These are phyloP conservation scores for Chelonia mydas DNA, from an alignment of 2,797 vertebrate species.

Conservation along the genomic window DNA sequence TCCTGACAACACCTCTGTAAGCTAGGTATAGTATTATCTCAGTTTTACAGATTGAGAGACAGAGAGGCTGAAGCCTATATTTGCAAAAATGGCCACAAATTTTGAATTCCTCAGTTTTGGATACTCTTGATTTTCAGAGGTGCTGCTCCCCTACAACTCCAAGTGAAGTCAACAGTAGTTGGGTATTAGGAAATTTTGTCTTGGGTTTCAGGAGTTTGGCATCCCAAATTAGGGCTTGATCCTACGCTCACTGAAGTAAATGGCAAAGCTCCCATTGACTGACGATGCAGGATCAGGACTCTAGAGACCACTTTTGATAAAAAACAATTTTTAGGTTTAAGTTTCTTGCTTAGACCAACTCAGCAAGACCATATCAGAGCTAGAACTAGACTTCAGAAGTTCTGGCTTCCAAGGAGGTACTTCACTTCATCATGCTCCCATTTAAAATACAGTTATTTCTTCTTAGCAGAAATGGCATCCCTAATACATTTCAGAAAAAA, in stretches of 20 bases:
- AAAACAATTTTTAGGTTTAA: not conserved
- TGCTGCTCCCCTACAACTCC: not conserved
- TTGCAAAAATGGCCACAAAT: not conserved
- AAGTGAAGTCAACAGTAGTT: not conserved
- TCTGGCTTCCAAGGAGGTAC: slow-evolving; percentile 58
- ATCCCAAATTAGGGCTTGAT: not conserved
- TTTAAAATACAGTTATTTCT: slow-evolving; percentile 57
- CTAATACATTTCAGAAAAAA: slow-evolving; percentile 3
- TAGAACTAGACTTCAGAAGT: slow-evolving; percentile 66
- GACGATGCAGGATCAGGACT: not conserved
- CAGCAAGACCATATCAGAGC: slow-evolving; percentile 50
- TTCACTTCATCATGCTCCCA: not conserved
- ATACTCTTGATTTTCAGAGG: not conserved
- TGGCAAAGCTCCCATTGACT: not conserved
- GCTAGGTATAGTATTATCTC: not conserved
- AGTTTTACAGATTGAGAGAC: not conserved
- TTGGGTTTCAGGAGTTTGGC: not conserved
- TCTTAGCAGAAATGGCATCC: slow-evolving; percentile 35
- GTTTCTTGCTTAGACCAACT: slow-evolving; percentile 36
- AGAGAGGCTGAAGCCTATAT: not conserved
- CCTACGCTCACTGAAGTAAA: not conserved
- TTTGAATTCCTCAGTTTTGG: not conserved
- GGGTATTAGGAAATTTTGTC: not conserved
- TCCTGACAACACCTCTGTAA: not conserved
- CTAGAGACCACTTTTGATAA: not conserved